Percentiles rank a stretch among this genome's conserved stretches.
Evolutionary conservation across 2,888 invertebrate genomes (phyloP).

Genomic region (Lithophane ornitopus): DNA sequence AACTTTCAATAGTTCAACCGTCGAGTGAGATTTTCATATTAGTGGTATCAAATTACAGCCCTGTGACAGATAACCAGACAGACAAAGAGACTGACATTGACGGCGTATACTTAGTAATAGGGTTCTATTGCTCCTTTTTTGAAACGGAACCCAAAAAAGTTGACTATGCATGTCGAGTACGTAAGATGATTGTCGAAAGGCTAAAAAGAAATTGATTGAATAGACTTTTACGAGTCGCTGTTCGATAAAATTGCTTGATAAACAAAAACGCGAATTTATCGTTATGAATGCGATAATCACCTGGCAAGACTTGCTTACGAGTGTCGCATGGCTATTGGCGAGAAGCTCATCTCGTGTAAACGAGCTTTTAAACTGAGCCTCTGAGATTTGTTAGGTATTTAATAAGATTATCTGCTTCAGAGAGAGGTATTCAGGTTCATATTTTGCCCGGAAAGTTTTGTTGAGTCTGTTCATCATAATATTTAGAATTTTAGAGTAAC

Average conservation of each 20-base stretch:
- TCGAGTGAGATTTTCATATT: no score
- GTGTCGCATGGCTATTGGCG: background rate
- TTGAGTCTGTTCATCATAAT: background rate
- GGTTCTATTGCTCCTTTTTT: background rate
- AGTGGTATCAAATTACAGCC: background rate
- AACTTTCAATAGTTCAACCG: background rate
- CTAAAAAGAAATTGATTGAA: background rate
- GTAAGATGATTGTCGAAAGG: no score
- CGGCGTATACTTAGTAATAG: background rate
- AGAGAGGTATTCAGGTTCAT: conserved; percentile 32
- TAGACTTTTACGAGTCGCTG: background rate
- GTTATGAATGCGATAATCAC: background rate
- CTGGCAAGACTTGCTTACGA: no score
- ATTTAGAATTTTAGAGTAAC: conserved; percentile 8
- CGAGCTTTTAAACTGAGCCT: background rate
- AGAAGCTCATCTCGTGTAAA: background rate
- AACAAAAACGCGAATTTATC: background rate
- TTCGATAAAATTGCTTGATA: background rate
- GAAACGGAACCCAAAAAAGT: background rate
- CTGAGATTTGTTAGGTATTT: conserved; percentile 38
- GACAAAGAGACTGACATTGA: background rate
- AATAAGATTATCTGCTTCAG: conserved; percentile 46
- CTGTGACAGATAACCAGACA: background rate
- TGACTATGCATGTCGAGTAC: background rate
- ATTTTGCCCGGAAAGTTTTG: conserved; percentile 37